Conservation (phyloP, 2,797 vertebrate species). For the Coregonus suidteri region DNA sequence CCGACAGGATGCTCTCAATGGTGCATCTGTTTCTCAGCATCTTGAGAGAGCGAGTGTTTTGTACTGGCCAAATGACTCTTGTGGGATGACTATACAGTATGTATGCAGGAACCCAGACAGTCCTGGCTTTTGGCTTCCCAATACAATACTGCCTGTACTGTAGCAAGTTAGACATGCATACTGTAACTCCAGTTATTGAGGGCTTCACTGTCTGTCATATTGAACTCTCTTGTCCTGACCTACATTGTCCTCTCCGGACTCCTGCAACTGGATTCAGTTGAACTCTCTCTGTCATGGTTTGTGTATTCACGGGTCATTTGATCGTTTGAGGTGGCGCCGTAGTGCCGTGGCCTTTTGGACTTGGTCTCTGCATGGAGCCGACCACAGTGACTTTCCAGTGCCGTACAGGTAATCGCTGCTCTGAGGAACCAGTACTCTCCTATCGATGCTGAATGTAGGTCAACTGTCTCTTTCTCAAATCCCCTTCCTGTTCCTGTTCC, state of each 20-base stretch:
- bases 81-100: not conserved
- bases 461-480: conserved; percentile 60
- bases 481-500: conserved; percentile 53
- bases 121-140: not conserved
- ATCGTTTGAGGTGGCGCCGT: not conserved
- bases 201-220: not conserved
- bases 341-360: not conserved
- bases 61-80: conserved; percentile 17
- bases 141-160: not conserved
- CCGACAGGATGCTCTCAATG: too few relatives aligned
- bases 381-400: conserved; percentile 8
- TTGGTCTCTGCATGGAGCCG: not conserved
- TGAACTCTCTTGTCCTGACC: not conserved
- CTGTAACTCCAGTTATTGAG: not conserved
- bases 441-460: conserved; percentile 62
- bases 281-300: not conserved
- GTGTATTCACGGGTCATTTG: too few relatives aligned
- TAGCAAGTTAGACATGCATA: not conserved
- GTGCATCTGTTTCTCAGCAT: conserved; percentile 2
- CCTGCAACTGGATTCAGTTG: not conserved
- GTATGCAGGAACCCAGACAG: not conserved
- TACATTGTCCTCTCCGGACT: not conserved
- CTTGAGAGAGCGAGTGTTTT: conserved; percentile 19
- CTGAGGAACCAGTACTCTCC: not conserved
- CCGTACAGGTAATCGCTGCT: conserved; percentile 5